Evolutionary conservation across 2,797 vertebrate genomes (phyloP).

Genomic region (Pipistrellus kuhlii): DNA sequence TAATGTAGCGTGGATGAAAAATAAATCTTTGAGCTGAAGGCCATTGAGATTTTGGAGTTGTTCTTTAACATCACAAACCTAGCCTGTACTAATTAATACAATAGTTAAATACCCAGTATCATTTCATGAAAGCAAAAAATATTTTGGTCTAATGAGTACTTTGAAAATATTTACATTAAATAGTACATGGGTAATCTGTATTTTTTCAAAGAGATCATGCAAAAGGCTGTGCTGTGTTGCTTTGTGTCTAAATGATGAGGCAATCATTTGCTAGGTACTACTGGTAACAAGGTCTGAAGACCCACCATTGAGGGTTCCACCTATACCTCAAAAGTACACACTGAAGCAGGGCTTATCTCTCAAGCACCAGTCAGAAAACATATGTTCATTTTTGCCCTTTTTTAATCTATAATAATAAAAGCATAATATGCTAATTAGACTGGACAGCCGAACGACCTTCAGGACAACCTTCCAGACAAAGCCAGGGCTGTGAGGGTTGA

Average conservation of each 20-base stretch:
- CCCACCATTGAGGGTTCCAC: neutral
- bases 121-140: neutral
- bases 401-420: neutral
- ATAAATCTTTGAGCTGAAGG: neutral
- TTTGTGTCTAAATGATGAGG: neutral
- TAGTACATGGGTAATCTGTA: neutral
- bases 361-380: neutral
- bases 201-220: neutral
- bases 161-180: conserved; percentile 16
- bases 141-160: neutral
- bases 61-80: neutral
- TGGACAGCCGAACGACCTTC: too few relatives aligned
- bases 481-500: too few relatives aligned
- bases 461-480: too few relatives aligned
- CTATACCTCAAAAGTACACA: neutral
- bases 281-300: neutral
- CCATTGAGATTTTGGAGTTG: neutral
- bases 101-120: neutral
- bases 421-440: too few relatives aligned
- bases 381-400: neutral
- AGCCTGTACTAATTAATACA: neutral
- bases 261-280: neutral
- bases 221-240: neutral
- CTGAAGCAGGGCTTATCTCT: conserved; percentile 3
- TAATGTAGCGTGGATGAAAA: neutral